Percentiles rank a stretch among this genome's conserved stretches.
These are phyloP conservation scores for Palaemon carinicauda DNA, from an alignment of 1,140 invertebrate species.

Conservation along the genomic window DNA sequence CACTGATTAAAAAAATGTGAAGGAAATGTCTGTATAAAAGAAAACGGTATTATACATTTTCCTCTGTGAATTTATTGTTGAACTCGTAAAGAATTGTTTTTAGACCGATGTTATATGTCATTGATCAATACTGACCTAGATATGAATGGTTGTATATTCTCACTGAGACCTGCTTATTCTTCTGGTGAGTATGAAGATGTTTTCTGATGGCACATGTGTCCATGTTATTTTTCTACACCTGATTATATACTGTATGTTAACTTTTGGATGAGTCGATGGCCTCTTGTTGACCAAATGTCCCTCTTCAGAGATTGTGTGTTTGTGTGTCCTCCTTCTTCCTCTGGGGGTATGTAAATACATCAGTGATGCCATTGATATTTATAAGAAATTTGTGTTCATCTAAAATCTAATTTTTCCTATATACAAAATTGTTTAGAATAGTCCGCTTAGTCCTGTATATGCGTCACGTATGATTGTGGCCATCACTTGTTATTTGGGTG, in stretches of 20 bases:
- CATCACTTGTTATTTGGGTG: constrained; percentile 11
- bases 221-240: not conserved
- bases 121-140: too few relatives aligned
- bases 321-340: constrained; percentile 16
- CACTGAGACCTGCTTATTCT: too few relatives aligned
- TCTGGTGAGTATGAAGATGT: not conserved
- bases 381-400: not conserved
- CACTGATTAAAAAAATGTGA: too few relatives aligned
- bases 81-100: too few relatives aligned
- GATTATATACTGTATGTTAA: not conserved
- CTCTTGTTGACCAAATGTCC: not conserved
- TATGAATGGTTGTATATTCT: too few relatives aligned
- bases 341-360: constrained; percentile 7
- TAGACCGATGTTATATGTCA: too few relatives aligned
- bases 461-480: constrained; percentile 20
- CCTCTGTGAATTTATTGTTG: too few relatives aligned
- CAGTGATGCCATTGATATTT: constrained; percentile 12
- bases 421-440: constrained; percentile 1
- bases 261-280: not conserved
- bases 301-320: not conserved
- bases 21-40: too few relatives aligned
- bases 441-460: not conserved
- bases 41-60: too few relatives aligned
- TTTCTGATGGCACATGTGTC: not conserved
- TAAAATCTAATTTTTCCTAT: not conserved